Conservation (phyloP, 1,140 invertebrate genomes). For the Spodoptera frugiperda region DNA sequence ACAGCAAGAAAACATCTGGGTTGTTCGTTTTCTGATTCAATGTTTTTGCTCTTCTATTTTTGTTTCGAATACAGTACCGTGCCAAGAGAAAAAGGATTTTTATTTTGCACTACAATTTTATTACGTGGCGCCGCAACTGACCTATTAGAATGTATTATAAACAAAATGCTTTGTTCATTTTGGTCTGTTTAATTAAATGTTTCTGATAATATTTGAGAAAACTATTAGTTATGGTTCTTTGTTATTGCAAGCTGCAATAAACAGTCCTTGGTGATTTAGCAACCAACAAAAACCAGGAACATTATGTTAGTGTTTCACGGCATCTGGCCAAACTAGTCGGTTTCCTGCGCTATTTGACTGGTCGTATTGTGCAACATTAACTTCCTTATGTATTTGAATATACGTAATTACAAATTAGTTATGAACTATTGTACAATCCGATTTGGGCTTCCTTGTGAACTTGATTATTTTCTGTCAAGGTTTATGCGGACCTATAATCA, state of each 20-base stretch:
- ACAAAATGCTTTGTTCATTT: constrained; percentile 6
- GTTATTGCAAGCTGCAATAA: background rate
- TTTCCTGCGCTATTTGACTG: constrained; percentile 5
- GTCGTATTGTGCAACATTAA: background rate
- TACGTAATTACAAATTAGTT: background rate
- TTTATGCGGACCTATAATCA: no score
- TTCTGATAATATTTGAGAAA: no score
- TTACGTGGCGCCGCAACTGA: constrained; percentile 5
- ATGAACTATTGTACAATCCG: background rate
- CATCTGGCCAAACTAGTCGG: constrained; percentile 14
- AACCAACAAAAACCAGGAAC: constrained; percentile 1
- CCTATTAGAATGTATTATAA: background rate
- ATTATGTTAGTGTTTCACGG: constrained; percentile 4
- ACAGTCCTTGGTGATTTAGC: background rate
- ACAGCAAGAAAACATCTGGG: constrained; percentile 48
- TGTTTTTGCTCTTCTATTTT: constrained; percentile 46
- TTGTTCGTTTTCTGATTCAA: constrained; percentile 40
- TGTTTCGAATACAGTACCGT: constrained; percentile 18
- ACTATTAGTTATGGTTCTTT: no score
- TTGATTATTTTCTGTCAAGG: no score
- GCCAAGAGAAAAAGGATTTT: constrained; percentile 38
- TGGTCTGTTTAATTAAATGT: background rate
- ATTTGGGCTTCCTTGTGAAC: constrained; percentile 2
- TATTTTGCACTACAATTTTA: background rate
- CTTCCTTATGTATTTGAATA: constrained; percentile 1